These are phyloP conservation scores for Collichthys lucidus DNA, from an alignment of 2,113 vertebrate genomes.

Conservation along the genomic window DNA sequence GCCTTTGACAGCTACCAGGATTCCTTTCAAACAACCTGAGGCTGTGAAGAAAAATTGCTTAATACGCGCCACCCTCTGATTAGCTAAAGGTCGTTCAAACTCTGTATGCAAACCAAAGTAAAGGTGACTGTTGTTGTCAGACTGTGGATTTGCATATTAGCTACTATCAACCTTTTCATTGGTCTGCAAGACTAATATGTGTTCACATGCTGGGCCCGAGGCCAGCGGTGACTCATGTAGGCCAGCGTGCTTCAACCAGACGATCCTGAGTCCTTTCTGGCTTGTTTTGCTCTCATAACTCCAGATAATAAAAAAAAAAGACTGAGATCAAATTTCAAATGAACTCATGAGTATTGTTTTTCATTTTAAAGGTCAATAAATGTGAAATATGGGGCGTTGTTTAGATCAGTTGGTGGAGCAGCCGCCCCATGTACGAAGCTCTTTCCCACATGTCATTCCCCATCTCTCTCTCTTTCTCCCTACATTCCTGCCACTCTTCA, in stretches of 20 bases:
- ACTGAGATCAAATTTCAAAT: not conserved
- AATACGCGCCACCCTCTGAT: not conserved
- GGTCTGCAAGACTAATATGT: not conserved
- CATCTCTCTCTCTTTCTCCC: too few relatives aligned
- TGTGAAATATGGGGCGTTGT: not conserved
- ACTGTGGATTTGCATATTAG: constrained; percentile 48
- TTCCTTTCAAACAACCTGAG: not conserved
- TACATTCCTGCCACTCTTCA: too few relatives aligned
- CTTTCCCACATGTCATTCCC: too few relatives aligned
- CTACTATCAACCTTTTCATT: not conserved
- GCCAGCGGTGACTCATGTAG: constrained; percentile 19
- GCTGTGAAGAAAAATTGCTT: not conserved
- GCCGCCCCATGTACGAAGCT: too few relatives aligned
- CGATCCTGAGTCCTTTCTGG: too few relatives aligned
- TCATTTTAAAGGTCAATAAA: not conserved
- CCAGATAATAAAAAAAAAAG: not conserved
- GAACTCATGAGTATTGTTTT: not conserved
- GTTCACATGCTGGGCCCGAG: constrained; percentile 35
- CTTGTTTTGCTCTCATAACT: constrained; percentile 9
- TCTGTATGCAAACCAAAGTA: constrained; percentile 4
- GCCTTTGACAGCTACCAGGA: not conserved
- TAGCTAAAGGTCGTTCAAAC: constrained; percentile 23
- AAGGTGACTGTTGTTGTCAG: constrained; percentile 11
- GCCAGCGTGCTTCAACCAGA: too few relatives aligned
- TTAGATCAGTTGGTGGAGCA: too few relatives aligned